These are phyloP conservation scores for Lasioglossum lativentre DNA, from an alignment of 2,888 invertebrate species.

Conservation along the genomic window DNA sequence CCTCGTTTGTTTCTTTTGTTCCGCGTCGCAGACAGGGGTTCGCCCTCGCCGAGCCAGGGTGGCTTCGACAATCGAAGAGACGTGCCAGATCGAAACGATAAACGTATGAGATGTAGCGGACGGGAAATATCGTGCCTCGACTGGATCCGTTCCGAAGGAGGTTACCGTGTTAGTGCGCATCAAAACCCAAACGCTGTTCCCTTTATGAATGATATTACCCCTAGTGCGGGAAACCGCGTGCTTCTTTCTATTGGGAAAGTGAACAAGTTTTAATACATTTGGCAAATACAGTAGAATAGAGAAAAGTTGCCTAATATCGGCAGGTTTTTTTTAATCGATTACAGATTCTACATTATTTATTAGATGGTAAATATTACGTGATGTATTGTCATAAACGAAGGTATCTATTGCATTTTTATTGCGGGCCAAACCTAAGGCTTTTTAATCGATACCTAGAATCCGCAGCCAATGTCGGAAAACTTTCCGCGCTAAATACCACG, in stretches of 20 bases:
- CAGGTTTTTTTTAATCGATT: too few species aligned
- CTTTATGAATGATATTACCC: not conserved
- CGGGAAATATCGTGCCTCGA: not conserved
- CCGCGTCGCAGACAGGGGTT: constrained; percentile 81
- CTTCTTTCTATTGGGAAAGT: too few species aligned
- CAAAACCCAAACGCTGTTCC: not conserved
- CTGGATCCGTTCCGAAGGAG: constrained; percentile 29
- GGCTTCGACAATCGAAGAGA: constrained; percentile 58
- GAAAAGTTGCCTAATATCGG: too few species aligned
- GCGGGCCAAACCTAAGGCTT: too few species aligned
- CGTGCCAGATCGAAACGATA: constrained; percentile 65
- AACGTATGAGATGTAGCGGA: constrained; percentile 46
- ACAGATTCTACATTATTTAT: too few species aligned
- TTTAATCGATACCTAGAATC: not conserved
- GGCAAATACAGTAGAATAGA: too few species aligned
- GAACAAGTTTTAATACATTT: too few species aligned
- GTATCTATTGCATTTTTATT: too few species aligned
- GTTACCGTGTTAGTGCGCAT: constrained; percentile 7
- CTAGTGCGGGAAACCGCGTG: not conserved
- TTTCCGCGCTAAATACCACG: not conserved
- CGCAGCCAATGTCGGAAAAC: not conserved
- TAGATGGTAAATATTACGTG: too few species aligned
- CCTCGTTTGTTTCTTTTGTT: constrained; percentile 84
- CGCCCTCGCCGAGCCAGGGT: constrained; percentile 30
- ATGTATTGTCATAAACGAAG: too few species aligned